Evolutionary conservation across 53 echinoderm and acorn worm species (phyloP).

Genomic region (Paracentrotus lividus): DNA sequence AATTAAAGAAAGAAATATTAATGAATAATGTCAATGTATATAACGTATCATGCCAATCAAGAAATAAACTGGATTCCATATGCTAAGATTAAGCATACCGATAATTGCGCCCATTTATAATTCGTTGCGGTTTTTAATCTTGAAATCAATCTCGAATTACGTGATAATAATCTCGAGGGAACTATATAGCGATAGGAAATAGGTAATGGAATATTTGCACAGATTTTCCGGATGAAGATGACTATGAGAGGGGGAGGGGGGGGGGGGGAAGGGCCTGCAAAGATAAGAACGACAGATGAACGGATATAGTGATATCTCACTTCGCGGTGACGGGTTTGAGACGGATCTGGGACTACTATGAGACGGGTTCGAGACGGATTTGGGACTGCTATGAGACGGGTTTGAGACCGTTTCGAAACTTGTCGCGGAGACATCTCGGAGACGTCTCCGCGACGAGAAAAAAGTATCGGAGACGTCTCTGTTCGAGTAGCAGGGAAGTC

Average conservation of each 20-base stretch:
- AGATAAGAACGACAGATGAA: background rate
- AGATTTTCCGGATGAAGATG: background rate
- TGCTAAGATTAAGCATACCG: background rate
- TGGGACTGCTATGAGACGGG: too few relatives aligned
- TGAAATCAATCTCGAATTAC: background rate
- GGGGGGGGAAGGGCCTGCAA: background rate
- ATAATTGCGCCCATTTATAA: background rate
- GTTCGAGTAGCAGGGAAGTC: too few relatives aligned
- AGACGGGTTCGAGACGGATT: too few relatives aligned
- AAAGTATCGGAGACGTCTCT: too few relatives aligned
- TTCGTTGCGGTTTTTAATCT: background rate
- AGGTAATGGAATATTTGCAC: constrained; percentile 5
- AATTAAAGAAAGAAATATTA: background rate
- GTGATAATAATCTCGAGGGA: background rate
- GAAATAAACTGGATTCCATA: background rate
- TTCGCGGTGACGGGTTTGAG: too few relatives aligned
- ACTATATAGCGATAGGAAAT: constrained; percentile 4
- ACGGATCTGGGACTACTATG: too few relatives aligned
- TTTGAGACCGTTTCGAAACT: too few relatives aligned
- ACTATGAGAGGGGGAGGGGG: background rate
- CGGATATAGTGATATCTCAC: too few relatives aligned
- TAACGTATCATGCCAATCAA: background rate
- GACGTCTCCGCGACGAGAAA: too few relatives aligned
- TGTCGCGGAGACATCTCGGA: too few relatives aligned
- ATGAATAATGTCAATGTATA: background rate